A percentile compares a stretch with the other conserved stretches of the same genome.
Conservation (phyloP, 2,797 vertebrate genomes). For the Orestias chungarensis region DNA sequence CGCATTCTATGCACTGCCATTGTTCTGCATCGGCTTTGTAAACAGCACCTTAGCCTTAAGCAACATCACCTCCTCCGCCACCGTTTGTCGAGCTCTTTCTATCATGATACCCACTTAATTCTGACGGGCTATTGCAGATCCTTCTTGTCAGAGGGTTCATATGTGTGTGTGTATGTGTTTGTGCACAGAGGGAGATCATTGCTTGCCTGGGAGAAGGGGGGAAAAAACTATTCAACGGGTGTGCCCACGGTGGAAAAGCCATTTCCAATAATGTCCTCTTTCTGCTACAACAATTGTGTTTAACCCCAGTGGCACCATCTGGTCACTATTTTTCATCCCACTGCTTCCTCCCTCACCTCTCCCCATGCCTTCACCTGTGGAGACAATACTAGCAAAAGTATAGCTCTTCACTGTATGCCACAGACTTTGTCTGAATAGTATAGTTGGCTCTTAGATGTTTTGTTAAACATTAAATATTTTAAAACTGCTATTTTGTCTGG, state of each 20-base stretch:
- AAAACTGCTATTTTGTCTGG: not conserved
- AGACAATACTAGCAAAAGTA: slow-evolving; percentile 43
- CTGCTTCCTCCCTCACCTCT: slow-evolving; percentile 57
- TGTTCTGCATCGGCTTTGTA: slow-evolving; percentile 37
- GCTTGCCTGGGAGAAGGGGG: slow-evolving; percentile 66
- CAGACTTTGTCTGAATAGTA: slow-evolving; percentile 42
- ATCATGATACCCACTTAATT: slow-evolving; percentile 69
- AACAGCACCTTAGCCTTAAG: slow-evolving; percentile 47
- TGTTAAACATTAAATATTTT: slow-evolving; percentile 11
- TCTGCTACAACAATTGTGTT: slow-evolving; percentile 83
- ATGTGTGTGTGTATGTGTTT: slow-evolving; percentile 27
- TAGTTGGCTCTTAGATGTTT: slow-evolving; percentile 17
- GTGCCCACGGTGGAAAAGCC: slow-evolving; percentile 75
- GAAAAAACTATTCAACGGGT: slow-evolving; percentile 76
- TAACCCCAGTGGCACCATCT: slow-evolving; percentile 81
- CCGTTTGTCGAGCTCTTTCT: slow-evolving; percentile 55
- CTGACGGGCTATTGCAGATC: slow-evolving; percentile 55
- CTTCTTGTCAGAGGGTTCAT: slow-evolving; percentile 45
- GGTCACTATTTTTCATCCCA: slow-evolving; percentile 78
- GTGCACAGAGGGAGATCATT: slow-evolving; percentile 67
- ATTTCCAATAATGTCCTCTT: slow-evolving; percentile 84
- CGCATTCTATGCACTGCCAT: slow-evolving; percentile 57
- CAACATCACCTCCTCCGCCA: slow-evolving; percentile 51
- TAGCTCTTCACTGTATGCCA: slow-evolving; percentile 42
- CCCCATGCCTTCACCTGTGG: slow-evolving; percentile 53